Evolutionary conservation across 2,888 invertebrate genomes (phyloP).

Genomic region (Chloromyia formosa): DNA sequence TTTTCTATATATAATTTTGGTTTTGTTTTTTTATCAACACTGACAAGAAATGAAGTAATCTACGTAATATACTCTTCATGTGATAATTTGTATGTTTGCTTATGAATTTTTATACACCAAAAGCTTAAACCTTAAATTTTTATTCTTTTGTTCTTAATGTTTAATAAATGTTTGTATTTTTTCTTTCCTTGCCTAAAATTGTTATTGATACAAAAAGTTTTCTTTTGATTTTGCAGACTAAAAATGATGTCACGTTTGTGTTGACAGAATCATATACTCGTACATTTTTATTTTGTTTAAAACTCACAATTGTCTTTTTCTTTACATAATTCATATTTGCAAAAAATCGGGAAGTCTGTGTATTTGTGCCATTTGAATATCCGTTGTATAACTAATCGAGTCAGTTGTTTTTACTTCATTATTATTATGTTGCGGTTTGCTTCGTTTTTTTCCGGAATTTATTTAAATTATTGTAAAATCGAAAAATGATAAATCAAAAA

Average conservation of each 20-base stretch:
- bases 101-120: conserved; percentile 60
- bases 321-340: conserved; percentile 12
- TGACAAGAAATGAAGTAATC: conserved; percentile 43
- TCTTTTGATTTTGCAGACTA: conserved; percentile 58
- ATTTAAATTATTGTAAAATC: neutral
- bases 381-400: neutral
- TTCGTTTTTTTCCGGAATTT: neutral
- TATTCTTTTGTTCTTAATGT: conserved; percentile 51
- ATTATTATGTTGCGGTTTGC: neutral
- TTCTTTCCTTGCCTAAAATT: conserved; percentile 53
- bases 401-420: neutral
- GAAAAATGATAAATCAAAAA: conserved; percentile 14
- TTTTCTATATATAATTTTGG: conserved; percentile 26
- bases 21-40: conserved; percentile 21
- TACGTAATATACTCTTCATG: conserved; percentile 46
- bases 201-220: conserved; percentile 56
- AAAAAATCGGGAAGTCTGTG: neutral
- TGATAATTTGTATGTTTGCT: conserved; percentile 50
- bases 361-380: conserved; percentile 6
- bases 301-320: too few relatives aligned
- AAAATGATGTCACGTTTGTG: conserved; percentile 56
- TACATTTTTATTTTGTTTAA: too few relatives aligned
- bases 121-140: conserved; percentile 60
- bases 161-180: conserved; percentile 23
- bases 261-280: neutral